Evolutionary conservation across 2,797 vertebrate genomes (phyloP), one percentile per base, ranked within the genome.

Genomic region (Sitta carolinensis): DNA sequence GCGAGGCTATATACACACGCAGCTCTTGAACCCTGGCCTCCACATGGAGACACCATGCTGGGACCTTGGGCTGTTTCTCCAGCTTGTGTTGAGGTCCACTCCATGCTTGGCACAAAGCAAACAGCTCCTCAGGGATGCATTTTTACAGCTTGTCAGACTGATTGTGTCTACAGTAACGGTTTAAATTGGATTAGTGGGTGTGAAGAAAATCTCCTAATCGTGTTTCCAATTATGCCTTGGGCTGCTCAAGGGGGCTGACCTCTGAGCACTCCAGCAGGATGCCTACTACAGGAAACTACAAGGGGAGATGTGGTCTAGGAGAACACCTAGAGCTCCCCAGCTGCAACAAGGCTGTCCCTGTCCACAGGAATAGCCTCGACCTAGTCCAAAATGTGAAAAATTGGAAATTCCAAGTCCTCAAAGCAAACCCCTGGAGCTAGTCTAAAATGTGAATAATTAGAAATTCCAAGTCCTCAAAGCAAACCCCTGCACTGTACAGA

Each of bases 1-100:
- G 0, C 8, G 27, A 40, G 68, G 32, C 48, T 70, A 8, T 10
- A 9, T 6, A 25, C 3, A 16, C 7, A 1, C 1, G 21, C 0
- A 50, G 25, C 23, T 29, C 32, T 80, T 69, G 43, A 45, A 18
- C 25, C 27, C 38, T 67, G 36, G n/a, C 42, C 32, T 83, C 48
- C 54, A n/a, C 4, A 1, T 3, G 38, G 42, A 67, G 47, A 34
- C 21, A 47, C 16, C 1, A 5, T 23, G 59, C 2, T 0, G 3
- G 40, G 16, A 52, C 58, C 40, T 76, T 27, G 42, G 42, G 52
- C 66, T 74, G 59, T 8, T 36, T 94, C 67, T 87, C 36, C 67
- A 55, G 45, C 45, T 68, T 40, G 42, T 38, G 25, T 59, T 26
- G 4, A 80, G 88, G 76, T 67, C 62, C 22, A 17, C 4, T 36